Evolutionary conservation across 2,797 vertebrate species (phyloP).

Genomic region (Tokudaia tokunoshimensis): DNA sequence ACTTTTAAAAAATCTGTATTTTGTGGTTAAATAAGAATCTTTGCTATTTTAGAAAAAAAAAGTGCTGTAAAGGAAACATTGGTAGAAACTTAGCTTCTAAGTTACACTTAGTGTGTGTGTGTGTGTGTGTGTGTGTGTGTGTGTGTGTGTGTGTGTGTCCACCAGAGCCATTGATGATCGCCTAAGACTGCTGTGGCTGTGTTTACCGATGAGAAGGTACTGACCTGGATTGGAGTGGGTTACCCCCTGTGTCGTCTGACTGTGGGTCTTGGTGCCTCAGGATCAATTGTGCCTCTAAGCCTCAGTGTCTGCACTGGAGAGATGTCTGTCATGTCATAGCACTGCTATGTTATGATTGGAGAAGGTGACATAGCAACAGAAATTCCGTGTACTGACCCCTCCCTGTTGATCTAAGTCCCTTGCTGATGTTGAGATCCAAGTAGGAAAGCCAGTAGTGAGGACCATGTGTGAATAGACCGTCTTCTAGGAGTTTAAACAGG

Average conservation of each 20-base stretch:
- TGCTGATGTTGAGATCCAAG: background rate
- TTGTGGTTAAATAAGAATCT: background rate
- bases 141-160: too few species aligned
- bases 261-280: background rate
- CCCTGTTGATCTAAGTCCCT: background rate
- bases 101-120: background rate
- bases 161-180: too few species aligned
- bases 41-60: conserved; percentile 30
- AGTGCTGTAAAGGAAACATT: background rate
- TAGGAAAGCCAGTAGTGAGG: background rate
- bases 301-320: background rate
- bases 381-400: background rate
- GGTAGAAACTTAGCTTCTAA: background rate
- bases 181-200: background rate
- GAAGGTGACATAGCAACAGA: background rate
- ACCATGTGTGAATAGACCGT: background rate
- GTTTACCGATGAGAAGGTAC: background rate
- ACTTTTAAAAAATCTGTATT: background rate
- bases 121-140: background rate
- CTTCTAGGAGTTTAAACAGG: conserved; percentile 30
- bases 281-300: background rate
- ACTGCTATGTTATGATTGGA: background rate
- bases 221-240: background rate
- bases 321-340: background rate
- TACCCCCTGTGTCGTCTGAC: background rate